Conservation (phyloP, 2,113 vertebrate genomes). For the Zonotrichia leucophrys region DNA sequence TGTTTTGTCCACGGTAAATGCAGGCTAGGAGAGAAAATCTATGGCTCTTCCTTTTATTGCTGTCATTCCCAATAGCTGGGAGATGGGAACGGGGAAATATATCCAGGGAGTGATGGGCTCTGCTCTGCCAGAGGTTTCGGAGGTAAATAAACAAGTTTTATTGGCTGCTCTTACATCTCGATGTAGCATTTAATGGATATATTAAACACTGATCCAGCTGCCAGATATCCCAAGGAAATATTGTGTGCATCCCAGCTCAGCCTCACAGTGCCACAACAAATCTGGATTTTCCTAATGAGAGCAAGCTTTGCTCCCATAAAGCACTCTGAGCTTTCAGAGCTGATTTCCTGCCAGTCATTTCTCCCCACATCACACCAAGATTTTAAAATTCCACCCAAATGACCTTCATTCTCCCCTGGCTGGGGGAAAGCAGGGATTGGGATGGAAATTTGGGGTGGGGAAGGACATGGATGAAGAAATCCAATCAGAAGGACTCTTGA, state of each 20-base stretch:
- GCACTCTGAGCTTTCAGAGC: background rate
- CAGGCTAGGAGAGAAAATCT: background rate
- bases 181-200: constrained; percentile 39
- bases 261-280: constrained; percentile 13
- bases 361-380: background rate
- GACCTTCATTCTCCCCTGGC: background rate
- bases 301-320: background rate
- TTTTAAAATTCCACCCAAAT: background rate
- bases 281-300: constrained; percentile 19
- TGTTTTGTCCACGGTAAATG: constrained; percentile 26
- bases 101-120: constrained; percentile 4
- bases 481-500: background rate
- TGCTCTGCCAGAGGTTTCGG: constrained; percentile 15
- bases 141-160: constrained; percentile 66
- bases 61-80: constrained; percentile 11
- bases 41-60: constrained; percentile 2
- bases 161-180: constrained; percentile 22
- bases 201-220: constrained; percentile 35
- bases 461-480: background rate
- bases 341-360: background rate
- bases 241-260: background rate
- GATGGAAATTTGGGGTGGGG: background rate
- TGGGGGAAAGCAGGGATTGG: background rate
- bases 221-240: constrained; percentile 23
- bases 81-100: constrained; percentile 10